phyloP scores from a whole-genome alignment of 2,113 vertebrate species.

The Bucco capensis region DNA sequence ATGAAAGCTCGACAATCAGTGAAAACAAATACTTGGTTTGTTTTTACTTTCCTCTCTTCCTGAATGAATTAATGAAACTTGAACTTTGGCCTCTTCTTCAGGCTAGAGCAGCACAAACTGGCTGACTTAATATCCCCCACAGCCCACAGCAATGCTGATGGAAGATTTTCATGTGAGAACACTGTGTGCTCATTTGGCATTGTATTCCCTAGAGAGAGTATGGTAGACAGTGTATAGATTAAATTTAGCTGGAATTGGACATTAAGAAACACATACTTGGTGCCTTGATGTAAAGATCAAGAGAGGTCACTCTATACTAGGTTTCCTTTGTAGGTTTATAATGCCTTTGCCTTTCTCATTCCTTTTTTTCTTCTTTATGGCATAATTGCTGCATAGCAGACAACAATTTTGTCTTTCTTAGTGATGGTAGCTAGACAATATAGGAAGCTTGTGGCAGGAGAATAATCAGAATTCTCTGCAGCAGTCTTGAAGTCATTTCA shows the following conservation, averaged over 20 bases:
- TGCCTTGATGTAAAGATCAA: conserved; percentile 51
- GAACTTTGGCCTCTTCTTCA: conserved; percentile 67
- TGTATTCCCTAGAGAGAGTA: conserved; percentile 39
- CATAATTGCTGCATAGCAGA: not conserved
- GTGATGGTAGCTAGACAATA: not conserved
- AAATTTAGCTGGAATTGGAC: conserved; percentile 39
- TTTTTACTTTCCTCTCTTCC: conserved; percentile 68
- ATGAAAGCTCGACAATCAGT: conserved; percentile 39
- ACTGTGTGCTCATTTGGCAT: conserved; percentile 14
- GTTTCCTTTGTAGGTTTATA: conserved; percentile 29
- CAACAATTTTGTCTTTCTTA: not conserved
- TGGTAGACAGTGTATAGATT: conserved; percentile 18
- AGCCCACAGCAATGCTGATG: conserved; percentile 33
- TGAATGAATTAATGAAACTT: conserved; percentile 69
- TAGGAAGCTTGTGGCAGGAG: not conserved
- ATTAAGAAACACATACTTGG: conserved; percentile 35
- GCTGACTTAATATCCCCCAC: conserved; percentile 43
- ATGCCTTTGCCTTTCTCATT: not conserved
- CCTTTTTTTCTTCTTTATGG: not conserved
- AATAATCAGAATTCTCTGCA: conserved; percentile 21
- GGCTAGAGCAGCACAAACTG: conserved; percentile 25
- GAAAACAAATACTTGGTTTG: conserved; percentile 59
- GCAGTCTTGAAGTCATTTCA: not conserved
- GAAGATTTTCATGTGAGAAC: conserved; percentile 64
- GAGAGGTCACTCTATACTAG: not conserved